A percentile compares a stretch with the other conserved stretches of the same genome.
Evolutionary conservation across 2,113 vertebrate genomes (phyloP).

Genomic region (Cyanoramphus novaezelandiae): DNA sequence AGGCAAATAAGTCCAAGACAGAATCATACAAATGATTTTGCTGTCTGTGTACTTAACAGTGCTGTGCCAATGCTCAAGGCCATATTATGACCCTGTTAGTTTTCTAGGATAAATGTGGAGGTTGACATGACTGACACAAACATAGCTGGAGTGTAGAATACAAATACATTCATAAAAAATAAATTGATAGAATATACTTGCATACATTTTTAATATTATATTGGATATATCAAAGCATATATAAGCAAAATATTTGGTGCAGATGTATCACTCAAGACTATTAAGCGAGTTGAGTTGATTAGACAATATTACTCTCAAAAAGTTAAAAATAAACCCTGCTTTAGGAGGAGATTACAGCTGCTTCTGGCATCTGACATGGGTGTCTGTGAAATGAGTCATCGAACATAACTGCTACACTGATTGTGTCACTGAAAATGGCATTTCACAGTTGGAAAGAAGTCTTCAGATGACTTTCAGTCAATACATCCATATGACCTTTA

Average conservation of each 20-base stretch:
- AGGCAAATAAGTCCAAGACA: not conserved
- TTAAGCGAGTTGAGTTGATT: not conserved
- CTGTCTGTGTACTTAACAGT: fast-evolving
- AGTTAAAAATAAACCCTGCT: not conserved
- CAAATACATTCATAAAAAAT: not conserved
- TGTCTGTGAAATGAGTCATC: not conserved
- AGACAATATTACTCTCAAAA: not conserved
- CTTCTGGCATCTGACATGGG: not conserved
- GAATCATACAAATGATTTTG: not conserved
- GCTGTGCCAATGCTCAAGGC: not conserved
- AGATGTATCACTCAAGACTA: not conserved
- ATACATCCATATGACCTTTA: not conserved
- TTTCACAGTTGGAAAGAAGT: conserved; percentile 5
- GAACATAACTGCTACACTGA: not conserved
- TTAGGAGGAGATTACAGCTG: not conserved
- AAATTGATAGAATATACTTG: not conserved
- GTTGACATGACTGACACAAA: not conserved
- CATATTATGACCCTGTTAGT: not conserved
- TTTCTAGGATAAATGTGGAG: not conserved
- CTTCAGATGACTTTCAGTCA: not conserved
- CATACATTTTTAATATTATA: not conserved
- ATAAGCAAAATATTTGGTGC: not conserved
- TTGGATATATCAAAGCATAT: not conserved
- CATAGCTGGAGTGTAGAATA: not conserved
- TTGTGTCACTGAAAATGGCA: not conserved